phyloP scores from a whole-genome alignment of 30 jellyfish, hydroid and myxozoan species.

The Morbakka virulenta region DNA sequence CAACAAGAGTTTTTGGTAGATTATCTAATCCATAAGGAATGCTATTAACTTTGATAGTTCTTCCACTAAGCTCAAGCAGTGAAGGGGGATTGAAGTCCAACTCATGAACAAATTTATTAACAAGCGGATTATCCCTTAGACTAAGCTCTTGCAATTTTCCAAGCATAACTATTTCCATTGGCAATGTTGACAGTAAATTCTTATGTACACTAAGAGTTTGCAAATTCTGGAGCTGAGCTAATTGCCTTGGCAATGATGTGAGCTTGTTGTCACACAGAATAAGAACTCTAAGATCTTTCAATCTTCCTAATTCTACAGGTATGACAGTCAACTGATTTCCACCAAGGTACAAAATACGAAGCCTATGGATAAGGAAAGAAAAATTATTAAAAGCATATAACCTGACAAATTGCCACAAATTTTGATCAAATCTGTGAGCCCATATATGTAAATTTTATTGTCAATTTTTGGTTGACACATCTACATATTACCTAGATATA shows the following conservation, averaged over 20 bases:
- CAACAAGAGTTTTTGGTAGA: conserved; percentile 63
- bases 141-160: conserved; percentile 85
- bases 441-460: too few species aligned
- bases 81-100: conserved; percentile 97
- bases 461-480: too few species aligned
- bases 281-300: conserved; percentile 71
- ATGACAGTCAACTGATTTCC: conserved; percentile 62
- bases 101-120: conserved; percentile 78
- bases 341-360: conserved; percentile 92
- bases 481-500: too few species aligned
- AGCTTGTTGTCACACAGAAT: conserved; percentile 88
- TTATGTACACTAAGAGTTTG: conserved; percentile 90
- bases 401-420: background rate
- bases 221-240: conserved; percentile 81
- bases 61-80: conserved; percentile 88
- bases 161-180: conserved; percentile 89
- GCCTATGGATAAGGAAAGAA: conserved; percentile 31
- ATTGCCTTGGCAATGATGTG: conserved; percentile 73
- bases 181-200: conserved; percentile 77
- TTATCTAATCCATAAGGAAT: conserved; percentile 21
- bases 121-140: conserved; percentile 94
- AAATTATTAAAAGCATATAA: background rate
- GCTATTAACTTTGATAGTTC: conserved; percentile 60
- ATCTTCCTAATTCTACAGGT: conserved; percentile 59
- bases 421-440: too few species aligned